Evolutionary conservation across 1,140 invertebrate species (phyloP), one percentile per base, ranked within the genome.

Genomic region (Heliconius hermathena): DNA sequence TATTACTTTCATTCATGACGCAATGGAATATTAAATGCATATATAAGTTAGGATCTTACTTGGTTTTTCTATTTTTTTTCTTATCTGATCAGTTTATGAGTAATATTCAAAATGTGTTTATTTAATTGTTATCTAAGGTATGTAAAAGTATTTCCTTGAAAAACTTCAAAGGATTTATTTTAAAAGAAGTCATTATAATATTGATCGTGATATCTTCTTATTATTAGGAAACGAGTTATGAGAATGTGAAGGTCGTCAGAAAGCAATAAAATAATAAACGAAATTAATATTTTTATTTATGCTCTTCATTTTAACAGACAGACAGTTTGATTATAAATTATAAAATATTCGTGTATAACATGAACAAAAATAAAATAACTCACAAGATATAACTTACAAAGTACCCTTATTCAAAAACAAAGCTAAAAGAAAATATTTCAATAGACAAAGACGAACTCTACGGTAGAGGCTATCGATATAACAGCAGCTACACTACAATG

Each of bases 371-470:
- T 22, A n/a, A 57, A 22, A 22, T 22, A 57, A 57, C 46, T 46
- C 57, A 20, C 80, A 57, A 77, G 76, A 78, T 76, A 73, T 76
- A 60, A 29, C 33, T 78, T 57, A 78, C 73, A 78, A 78, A 22
- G n/a, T 29, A 0, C 2, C 41, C 76, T 76, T 71, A 78, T 81
- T 72, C 16, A 74, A 13, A 81, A 82, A 88, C 83, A 88, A 88
- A 85, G 83, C 73, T n/a, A 16, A 66, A 13, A 66, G 60, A 66
- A 6, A 13, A 66, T 29, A 66, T 71, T 72, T 87, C 79, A 87
- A 88, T 85, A 84, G 85, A 87, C 87, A 88, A 88, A 84, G 74
- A 81, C 78, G 86, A 85, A 83, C 85, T 84, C 75, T 60, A 72
- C 26, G 82, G 81, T 16, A 85, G 83, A 88, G 82, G 81, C 76